Evolutionary conservation across 2,888 invertebrate species (phyloP), one percentile per base, ranked within the genome.

Genomic region (Tenthredo amoena): DNA sequence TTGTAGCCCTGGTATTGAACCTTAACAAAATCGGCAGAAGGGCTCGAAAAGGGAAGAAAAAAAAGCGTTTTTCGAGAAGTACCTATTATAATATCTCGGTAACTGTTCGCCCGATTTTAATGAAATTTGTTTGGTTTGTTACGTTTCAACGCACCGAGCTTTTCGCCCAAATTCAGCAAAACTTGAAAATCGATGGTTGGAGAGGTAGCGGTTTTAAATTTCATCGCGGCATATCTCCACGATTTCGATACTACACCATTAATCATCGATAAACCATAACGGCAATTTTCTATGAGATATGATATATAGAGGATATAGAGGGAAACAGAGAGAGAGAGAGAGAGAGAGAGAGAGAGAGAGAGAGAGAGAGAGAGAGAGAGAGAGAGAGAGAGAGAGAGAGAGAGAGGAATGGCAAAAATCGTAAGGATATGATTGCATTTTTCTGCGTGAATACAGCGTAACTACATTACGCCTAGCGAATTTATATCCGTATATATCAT

Each of bases 401-500:
- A 34, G 21, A 0, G 62, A 6, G 10, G 26, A 34, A 37, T 71
- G 12, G 3, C n/a, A 71, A 34, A 4, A 71, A 7, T 71, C 5
- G 18, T 9, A 6, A 37, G 31, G 15, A 71, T 71, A 37, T 18
- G 68, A 71, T 71, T 37, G 71, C 7, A 71, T 71, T 34, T 5
- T 71, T 37, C 34, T 37, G 62, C 21, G 10, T 62, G 62, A 62
- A 26, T 62, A 12, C 62, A 62, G 26, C 12, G 12, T 21, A 12
- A 18, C 15, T 68, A 68, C 68, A 68, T 68, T 68, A 34, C 34
- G 31, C 68, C 68, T 31, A 68, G 71, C 4, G 7, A 71, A 71
- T 71, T 71, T 71, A n/a, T 37, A 71, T 37, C n/a, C 37, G 18
- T 37, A 71, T 31, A 37, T n/a, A 37, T 71, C 71, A 37, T 71